Conservation (phyloP, 2,888 invertebrate genomes). For the Sympetrum striolatum region DNA sequence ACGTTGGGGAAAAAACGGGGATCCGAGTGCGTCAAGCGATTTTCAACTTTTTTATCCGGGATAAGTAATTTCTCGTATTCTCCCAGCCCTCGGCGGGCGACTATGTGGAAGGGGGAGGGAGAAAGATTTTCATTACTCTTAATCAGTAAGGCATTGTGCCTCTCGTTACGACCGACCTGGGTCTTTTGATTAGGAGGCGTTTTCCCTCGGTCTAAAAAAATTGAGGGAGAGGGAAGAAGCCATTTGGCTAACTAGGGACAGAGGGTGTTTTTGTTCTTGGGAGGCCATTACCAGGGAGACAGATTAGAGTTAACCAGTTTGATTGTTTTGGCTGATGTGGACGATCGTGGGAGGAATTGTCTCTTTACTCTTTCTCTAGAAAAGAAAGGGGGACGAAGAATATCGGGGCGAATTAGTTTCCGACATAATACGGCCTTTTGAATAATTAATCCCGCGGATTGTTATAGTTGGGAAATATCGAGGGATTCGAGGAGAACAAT, state of each 20-base stretch:
- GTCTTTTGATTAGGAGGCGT: conserved; percentile 36
- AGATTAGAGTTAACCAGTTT: conserved; percentile 20
- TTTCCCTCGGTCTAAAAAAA: conserved; percentile 1
- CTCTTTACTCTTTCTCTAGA: too few species aligned
- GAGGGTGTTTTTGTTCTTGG: conserved; percentile 14
- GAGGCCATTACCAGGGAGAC: background rate
- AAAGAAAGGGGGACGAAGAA: too few species aligned
- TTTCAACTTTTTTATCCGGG: conserved; percentile 12
- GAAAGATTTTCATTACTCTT: conserved; percentile 40
- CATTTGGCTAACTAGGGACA: conserved; percentile 30
- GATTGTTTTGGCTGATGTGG: conserved; percentile 20
- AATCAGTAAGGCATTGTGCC: conserved; percentile 39
- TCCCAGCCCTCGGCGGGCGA: background rate
- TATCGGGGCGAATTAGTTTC: too few species aligned
- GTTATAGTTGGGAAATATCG: too few species aligned
- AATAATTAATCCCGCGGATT: too few species aligned
- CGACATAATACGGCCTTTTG: too few species aligned
- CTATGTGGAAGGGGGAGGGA: background rate
- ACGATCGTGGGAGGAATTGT: background rate
- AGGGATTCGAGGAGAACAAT: too few species aligned
- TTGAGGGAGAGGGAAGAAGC: background rate
- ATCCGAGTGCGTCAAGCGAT: conserved; percentile 27
- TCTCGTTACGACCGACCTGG: conserved; percentile 29
- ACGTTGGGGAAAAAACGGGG: background rate
- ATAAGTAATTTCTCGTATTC: conserved; percentile 38